Percentiles rank a stretch among this genome's conserved stretches.
Evolutionary conservation across 1,140 invertebrate species (phyloP).

Genomic region (Bombyx mandarina): DNA sequence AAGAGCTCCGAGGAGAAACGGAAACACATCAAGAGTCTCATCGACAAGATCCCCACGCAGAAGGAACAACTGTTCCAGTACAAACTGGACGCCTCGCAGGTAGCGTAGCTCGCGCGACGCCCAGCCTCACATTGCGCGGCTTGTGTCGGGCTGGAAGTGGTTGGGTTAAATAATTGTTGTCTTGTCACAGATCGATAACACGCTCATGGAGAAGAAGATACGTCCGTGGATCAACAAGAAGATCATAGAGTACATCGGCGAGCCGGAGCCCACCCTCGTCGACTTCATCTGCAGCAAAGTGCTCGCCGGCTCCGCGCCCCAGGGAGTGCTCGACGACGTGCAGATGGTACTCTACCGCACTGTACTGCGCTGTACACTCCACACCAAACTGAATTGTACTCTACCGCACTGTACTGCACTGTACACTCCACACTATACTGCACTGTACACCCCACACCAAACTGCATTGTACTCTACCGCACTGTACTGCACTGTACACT

Average conservation of each 20-base stretch:
- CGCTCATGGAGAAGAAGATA: slow-evolving; percentile 96
- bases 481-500: slow-evolving; percentile 66
- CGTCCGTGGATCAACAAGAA: slow-evolving; percentile 99
- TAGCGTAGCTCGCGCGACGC: slow-evolving; percentile 36
- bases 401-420: too few relatives aligned
- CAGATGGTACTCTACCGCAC: slow-evolving; percentile 86
- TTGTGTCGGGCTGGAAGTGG: too few relatives aligned
- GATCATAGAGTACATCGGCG: slow-evolving; percentile 99
- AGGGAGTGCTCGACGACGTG: slow-evolving; percentile 96
- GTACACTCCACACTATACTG: too few relatives aligned
- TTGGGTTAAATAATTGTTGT: not conserved
- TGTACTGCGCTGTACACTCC: not conserved
- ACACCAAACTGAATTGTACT: not conserved
- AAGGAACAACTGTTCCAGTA: slow-evolving; percentile 96
- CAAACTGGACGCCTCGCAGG: slow-evolving; percentile 91
- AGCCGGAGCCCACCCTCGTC: slow-evolving; percentile 97
- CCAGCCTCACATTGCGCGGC: too few relatives aligned
- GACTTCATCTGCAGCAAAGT: slow-evolving; percentile 99
- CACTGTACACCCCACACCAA: too few relatives aligned
- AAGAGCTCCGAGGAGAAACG: slow-evolving; percentile 94
- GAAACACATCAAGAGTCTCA: slow-evolving; percentile 95
- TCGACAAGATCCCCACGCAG: slow-evolving; percentile 98
- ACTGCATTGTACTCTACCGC: too few relatives aligned
- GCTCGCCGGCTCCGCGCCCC: slow-evolving; percentile 90
- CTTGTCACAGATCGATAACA: slow-evolving; percentile 72